These are phyloP conservation scores for Geotrupes spiniger DNA, from an alignment of 2,888 invertebrate species.

Conservation along the genomic window DNA sequence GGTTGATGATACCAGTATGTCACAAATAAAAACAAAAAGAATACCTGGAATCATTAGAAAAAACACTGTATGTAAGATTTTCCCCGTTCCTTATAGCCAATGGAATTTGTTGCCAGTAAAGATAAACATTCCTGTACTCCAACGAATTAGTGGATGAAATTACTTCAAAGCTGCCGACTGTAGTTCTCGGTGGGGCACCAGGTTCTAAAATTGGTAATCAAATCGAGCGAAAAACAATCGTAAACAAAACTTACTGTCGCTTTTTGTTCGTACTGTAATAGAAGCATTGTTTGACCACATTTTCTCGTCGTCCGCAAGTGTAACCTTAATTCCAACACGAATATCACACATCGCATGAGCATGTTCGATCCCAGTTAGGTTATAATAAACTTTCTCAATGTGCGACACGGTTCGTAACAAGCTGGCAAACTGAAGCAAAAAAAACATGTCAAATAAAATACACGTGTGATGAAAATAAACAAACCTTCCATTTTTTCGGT, in stretches of 20 bases:
- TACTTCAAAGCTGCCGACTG: slow-evolving; percentile 70
- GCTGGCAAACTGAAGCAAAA: slow-evolving; percentile 22
- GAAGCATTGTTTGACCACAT: slow-evolving; percentile 71
- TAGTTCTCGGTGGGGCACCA: slow-evolving; percentile 65
- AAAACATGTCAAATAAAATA: too few species aligned
- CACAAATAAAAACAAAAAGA: too few species aligned
- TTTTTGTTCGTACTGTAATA: slow-evolving; percentile 60
- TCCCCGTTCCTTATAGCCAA: slow-evolving; percentile 69
- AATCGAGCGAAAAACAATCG: slow-evolving; percentile 13
- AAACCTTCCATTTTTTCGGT: slow-evolving; percentile 50
- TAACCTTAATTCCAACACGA: slow-evolving; percentile 64
- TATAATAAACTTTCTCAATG: slow-evolving; percentile 32
- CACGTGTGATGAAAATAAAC: too few species aligned
- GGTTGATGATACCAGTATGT: too few species aligned
- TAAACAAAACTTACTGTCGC: slow-evolving; percentile 41
- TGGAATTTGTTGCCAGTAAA: slow-evolving; percentile 78
- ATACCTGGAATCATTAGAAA: slow-evolving; percentile 22
- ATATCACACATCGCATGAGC: slow-evolving; percentile 71
- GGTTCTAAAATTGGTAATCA: slow-evolving; percentile 55
- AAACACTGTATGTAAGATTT: slow-evolving; percentile 69
- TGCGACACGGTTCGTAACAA: not conserved
- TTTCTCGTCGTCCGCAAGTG: slow-evolving; percentile 53
- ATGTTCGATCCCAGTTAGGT: slow-evolving; percentile 59
- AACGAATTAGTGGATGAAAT: slow-evolving; percentile 43
- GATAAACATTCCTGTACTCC: slow-evolving; percentile 59